Percentiles rank a stretch among this genome's conserved stretches.
These are phyloP conservation scores for Cantharis flavilabris DNA, from an alignment of 2,888 invertebrate genomes.

Conservation along the genomic window DNA sequence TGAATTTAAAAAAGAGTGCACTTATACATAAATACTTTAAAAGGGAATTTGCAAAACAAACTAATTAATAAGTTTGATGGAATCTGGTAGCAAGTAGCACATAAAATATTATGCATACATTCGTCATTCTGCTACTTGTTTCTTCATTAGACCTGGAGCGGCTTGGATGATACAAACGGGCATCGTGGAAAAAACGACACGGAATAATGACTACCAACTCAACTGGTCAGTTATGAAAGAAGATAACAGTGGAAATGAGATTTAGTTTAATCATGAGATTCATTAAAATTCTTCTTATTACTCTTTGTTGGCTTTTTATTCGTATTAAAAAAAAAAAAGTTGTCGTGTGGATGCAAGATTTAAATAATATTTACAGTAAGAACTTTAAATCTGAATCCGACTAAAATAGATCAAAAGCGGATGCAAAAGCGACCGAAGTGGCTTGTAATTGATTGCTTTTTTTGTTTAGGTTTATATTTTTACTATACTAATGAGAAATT, in stretches of 20 bases:
- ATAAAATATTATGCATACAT: slow-evolving; percentile 43
- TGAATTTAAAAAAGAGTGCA: slow-evolving; percentile 1
- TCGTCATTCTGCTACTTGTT: slow-evolving; percentile 44
- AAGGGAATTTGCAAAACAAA: slow-evolving; percentile 35
- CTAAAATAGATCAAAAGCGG: neutral
- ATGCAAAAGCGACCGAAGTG: neutral
- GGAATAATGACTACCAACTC: slow-evolving; percentile 39
- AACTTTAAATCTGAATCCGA: neutral
- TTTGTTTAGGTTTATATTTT: neutral
- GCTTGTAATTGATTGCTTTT: neutral
- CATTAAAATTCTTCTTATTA: slow-evolving; percentile 27
- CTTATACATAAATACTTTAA: slow-evolving; percentile 1
- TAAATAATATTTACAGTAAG: neutral
- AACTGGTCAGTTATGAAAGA: slow-evolving; percentile 31
- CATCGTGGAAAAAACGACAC: slow-evolving; percentile 43
- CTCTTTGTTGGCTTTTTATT: slow-evolving; percentile 18
- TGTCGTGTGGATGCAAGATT: neutral
- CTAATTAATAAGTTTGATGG: slow-evolving; percentile 40
- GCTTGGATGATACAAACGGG: slow-evolving; percentile 40
- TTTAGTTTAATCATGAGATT: slow-evolving; percentile 28
- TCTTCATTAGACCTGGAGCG: slow-evolving; percentile 44
- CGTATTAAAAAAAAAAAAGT: neutral
- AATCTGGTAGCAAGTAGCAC: slow-evolving; percentile 40
- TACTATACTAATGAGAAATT: neutral
- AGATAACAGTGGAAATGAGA: slow-evolving; percentile 31